Percentiles rank a stretch among this genome's conserved stretches.
Conservation (phyloP, 2,888 invertebrate species). For the Notocelia uddmanniana region DNA sequence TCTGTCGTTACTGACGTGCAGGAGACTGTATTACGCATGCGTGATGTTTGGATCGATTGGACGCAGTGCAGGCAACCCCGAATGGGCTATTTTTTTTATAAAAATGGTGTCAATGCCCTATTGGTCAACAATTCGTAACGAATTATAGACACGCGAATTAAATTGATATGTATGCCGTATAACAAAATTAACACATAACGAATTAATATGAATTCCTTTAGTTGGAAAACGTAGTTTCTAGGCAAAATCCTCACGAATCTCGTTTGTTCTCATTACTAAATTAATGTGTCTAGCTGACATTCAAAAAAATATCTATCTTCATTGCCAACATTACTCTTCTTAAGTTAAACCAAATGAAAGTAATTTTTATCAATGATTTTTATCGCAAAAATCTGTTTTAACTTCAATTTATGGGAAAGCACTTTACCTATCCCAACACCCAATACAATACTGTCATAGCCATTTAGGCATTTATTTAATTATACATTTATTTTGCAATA, state of each 20-base stretch:
- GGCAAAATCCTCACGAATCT: neutral
- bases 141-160: conserved; percentile 40
- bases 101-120: conserved; percentile 74
- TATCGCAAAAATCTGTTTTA: neutral
- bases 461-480: neutral
- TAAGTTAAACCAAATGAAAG: neutral
- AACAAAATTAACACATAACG: neutral
- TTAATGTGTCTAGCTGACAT: neutral
- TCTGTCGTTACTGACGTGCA: conserved; percentile 70
- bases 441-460: neutral
- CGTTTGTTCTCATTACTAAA: neutral
- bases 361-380: neutral
- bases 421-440: neutral
- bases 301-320: neutral
- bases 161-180: conserved; percentile 18
- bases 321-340: neutral
- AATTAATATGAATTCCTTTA: neutral
- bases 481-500: neutral
- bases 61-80: conserved; percentile 82
- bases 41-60: conserved; percentile 73
- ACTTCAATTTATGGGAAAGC: neutral
- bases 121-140: conserved; percentile 39
- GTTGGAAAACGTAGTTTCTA: neutral
- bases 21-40: conserved; percentile 68
- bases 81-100: conserved; percentile 68